Evolutionary conservation across 2,113 vertebrate genomes (phyloP), one percentile per base, ranked within the genome.

Genomic region (Bungarus multicinctus): DNA sequence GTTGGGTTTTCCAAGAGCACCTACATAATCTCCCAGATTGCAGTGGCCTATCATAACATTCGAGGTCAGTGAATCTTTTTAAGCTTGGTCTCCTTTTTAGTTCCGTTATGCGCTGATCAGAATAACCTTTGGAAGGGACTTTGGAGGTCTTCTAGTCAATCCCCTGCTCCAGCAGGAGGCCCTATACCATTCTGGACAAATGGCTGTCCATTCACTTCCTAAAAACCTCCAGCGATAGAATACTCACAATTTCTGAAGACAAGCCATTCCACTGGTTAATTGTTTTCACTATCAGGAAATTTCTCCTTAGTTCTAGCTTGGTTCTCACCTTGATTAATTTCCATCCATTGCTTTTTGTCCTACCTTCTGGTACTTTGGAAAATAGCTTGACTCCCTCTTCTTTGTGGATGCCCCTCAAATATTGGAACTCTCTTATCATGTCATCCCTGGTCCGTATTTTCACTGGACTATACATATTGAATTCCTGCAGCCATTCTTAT

Each of bases 1-100:
- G 98, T 98, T 30, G 99, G 99, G 95, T 99, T 99, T 95, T 98
- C 99, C 93, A 99, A 99, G 97, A 99, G 99, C 97, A 99, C 99
- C 50, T 99, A 99, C 89, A 99, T 99, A 94, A 99, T 99, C 96
- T 99, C 99, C 91, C 99, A 99, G 97, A 99, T 99, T 87, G 99
- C 99, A 22, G 99, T 99, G 90, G 99, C 99, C 94, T 99, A 99
- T 97, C 99, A 99, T 97, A 99, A 99, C 96, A 99, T 99, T 94
- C 96, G 99, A 98, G 99, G 99, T 99, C 87, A 96, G 96, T 97
- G 93, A 92, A 27, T 18, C 57, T 74, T 86, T 90, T 85, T 45
- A 64, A 30, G 8, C n/a, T 60, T 93, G 55, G 86, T 20, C 91
- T 50, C 2, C 5, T 94, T 39, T 7, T 18, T 85, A 52, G 53